Base-by-base conservation (phyloP, 1,140 invertebrate species). In the Theocolax elegans region DNA sequence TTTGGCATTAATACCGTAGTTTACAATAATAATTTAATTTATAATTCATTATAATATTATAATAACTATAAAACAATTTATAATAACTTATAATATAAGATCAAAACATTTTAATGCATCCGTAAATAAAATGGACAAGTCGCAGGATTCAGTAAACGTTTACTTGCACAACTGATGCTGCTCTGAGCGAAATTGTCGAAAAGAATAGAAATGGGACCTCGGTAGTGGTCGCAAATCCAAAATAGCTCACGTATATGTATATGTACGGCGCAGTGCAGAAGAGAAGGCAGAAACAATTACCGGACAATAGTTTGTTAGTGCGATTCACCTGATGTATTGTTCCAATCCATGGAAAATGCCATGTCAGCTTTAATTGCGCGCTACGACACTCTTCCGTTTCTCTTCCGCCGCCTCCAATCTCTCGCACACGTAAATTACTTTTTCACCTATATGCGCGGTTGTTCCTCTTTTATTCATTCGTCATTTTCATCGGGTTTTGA, bases 221-320 rank as follows among this genome's bases (percentile, higher is more conserved):
- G 15, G 40, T 46, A 46, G 19, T 59, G n/a, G 48, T 25, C 56
- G 48, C 42, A 27, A 25, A 53, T 63, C 25, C 59, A 56, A 70
- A 62, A 70, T 65, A 58, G 60, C 48, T 62, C 31, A 25, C 27
- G 42, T 38, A 29, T 35, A 60, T 23, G 40, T 56, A 56, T 19
- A 35, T 56, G 19, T 25, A 23, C n/a, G 51, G 51, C 31, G 27
- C 58, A 6, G 4, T 23, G 25, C 35, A 46, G 56, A 29, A 40
- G 56, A 51, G 23, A 40, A 64, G 68, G 58, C 74, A 78, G 48
- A 74, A 80, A 81, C 81, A 75, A 85, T 84, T 84, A 84, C 79
- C 80, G 78, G 77, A 85, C 83, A 85, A 85, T 85, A 84, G 83
- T 84, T 85, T 85, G 83, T 85, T 85, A 85, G 83, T 81, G 76